A percentile compares a stretch with the other conserved stretches of the same genome.
phyloP scores from a whole-genome alignment of 2,888 invertebrate genomes.

The Drosophila algonquin region DNA sequence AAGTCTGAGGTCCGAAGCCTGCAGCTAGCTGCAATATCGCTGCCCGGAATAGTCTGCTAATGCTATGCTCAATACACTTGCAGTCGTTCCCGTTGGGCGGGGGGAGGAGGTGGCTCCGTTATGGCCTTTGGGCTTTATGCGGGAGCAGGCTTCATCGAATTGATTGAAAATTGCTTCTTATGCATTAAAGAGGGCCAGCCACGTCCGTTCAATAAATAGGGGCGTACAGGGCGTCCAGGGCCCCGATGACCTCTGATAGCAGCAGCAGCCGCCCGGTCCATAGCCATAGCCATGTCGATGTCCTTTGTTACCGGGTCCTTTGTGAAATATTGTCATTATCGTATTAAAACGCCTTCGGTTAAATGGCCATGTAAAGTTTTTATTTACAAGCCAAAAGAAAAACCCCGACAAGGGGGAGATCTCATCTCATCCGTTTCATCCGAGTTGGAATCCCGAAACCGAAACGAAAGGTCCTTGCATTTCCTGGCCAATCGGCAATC shows the following conservation, averaged over 20 bases:
- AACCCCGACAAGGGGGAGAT: conserved; percentile 19
- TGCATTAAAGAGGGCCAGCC: background rate
- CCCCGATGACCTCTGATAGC: conserved; percentile 9
- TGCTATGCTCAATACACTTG: no score
- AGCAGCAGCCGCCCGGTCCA: no score
- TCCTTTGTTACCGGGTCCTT: conserved; percentile 45
- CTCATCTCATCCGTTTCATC: conserved; percentile 9
- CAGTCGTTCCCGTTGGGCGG: no score
- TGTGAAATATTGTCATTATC: conserved; percentile 75
- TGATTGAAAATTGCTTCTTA: background rate
- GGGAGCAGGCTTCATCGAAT: background rate
- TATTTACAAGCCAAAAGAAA: conserved; percentile 57
- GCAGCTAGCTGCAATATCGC: background rate
- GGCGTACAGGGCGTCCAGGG: background rate
- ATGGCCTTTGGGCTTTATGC: no score
- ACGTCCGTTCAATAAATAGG: background rate
- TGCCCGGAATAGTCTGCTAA: background rate
- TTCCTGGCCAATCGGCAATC: conserved; percentile 1
- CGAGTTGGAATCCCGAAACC: background rate
- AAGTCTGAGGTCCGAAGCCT: background rate
- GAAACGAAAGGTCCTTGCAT: conserved; percentile 3
- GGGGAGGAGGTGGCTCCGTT: no score
- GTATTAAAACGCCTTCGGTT: conserved; percentile 68
- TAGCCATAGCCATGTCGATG: no score
- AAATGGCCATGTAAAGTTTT: conserved; percentile 65